phyloP scores from a whole-genome alignment of 2,888 invertebrate genomes.

The Lutraria lutraria region DNA sequence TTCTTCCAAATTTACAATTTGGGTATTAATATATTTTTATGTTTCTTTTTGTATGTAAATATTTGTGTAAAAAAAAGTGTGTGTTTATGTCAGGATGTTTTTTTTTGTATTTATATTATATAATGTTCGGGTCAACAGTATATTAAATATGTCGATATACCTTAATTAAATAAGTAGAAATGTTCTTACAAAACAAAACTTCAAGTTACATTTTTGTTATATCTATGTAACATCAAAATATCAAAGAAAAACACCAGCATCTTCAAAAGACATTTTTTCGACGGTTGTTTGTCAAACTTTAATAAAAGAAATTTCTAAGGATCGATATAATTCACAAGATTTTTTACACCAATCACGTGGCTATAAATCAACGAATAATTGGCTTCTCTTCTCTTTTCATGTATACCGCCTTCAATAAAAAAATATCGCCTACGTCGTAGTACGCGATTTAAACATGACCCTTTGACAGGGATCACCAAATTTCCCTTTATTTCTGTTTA shows the following conservation, averaged over 20 bases:
- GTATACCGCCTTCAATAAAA: background rate
- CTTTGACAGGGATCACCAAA: slow-evolving; percentile 1
- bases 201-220: too few relatives aligned
- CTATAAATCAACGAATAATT: background rate
- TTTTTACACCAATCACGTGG: background rate
- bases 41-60: too few relatives aligned
- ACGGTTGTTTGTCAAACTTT: background rate
- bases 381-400: background rate
- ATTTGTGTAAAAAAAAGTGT: too few relatives aligned
- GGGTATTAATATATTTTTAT: too few relatives aligned
- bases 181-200: too few relatives aligned
- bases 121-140: too few relatives aligned
- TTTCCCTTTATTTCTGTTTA: slow-evolving; percentile 65
- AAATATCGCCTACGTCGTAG: slow-evolving; percentile 46
- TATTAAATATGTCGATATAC: too few relatives aligned
- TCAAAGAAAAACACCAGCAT: background rate
- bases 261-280: background rate
- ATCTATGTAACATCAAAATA: too few relatives aligned
- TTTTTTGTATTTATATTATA: too few relatives aligned
- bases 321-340: background rate
- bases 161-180: too few relatives aligned
- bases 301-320: background rate
- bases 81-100: too few relatives aligned
- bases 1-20: too few relatives aligned
- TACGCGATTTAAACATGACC: slow-evolving; percentile 58